Percentiles rank a stretch among this genome's conserved stretches.
These are phyloP conservation scores for Caenorhabditis sp. DNA, from an alignment of 2,888 invertebrate species.

Conservation along the genomic window DNA sequence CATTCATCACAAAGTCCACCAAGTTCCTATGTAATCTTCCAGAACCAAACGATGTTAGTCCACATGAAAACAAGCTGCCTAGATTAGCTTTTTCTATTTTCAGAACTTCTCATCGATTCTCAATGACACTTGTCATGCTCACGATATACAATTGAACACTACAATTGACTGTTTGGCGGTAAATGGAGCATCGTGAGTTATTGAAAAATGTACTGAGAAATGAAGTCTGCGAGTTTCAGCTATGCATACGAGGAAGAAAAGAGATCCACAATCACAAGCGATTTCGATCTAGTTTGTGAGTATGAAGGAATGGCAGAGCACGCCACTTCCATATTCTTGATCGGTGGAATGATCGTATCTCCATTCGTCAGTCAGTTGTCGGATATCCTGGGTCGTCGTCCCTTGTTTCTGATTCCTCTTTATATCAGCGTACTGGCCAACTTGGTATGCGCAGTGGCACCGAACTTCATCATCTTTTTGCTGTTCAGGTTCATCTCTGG, in stretches of 20 bases:
- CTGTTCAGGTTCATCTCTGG: constrained; percentile 80
- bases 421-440: constrained; percentile 78
- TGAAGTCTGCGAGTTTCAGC: constrained; percentile 1
- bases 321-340: constrained; percentile 77
- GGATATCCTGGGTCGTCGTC: constrained; percentile 77
- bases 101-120: constrained; percentile 51
- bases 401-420: constrained; percentile 78
- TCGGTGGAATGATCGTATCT: constrained; percentile 79
- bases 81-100: too few relatives aligned
- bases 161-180: constrained; percentile 62
- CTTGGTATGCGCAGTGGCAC: constrained; percentile 75
- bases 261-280: constrained; percentile 57
- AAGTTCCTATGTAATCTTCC: constrained; percentile 68
- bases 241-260: constrained; percentile 49
- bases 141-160: constrained; percentile 57
- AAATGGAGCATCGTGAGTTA: constrained; percentile 54
- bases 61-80: too few relatives aligned
- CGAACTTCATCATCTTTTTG: constrained; percentile 76
- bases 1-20: constrained; percentile 77
- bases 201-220: not conserved
- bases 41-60: not conserved
- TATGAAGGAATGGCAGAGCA: constrained; percentile 73
- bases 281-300: constrained; percentile 80
- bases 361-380: constrained; percentile 78
- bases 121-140: constrained; percentile 64